A percentile compares a stretch with the other conserved stretches of the same genome.
These are phyloP conservation scores for Morpho deidamia DNA, from an alignment of 2,888 invertebrate species.

Conservation along the genomic window DNA sequence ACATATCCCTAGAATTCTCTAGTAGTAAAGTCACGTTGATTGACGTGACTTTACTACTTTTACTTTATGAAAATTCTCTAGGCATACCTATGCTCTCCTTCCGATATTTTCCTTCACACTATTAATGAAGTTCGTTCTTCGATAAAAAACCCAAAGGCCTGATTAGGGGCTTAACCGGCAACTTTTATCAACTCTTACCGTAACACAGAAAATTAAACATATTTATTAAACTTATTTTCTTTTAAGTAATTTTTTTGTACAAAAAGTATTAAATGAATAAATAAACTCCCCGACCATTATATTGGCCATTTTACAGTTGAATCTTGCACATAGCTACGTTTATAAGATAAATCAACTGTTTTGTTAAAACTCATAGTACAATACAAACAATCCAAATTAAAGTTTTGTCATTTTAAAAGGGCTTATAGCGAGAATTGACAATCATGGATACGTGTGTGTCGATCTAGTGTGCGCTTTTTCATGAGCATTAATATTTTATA, in stretches of 20 bases:
- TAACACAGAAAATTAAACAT: background rate
- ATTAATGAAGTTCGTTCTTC: too few relatives aligned
- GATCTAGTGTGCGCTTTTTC: background rate
- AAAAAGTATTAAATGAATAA: background rate
- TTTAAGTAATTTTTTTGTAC: too few relatives aligned
- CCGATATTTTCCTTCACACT: too few relatives aligned
- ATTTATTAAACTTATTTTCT: too few relatives aligned
- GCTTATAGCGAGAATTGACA: conserved; percentile 34
- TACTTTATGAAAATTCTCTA: too few relatives aligned
- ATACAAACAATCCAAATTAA: conserved; percentile 22
- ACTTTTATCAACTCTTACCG: background rate
- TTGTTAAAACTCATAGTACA: conserved; percentile 1
- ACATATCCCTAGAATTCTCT: too few relatives aligned
- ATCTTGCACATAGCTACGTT: background rate
- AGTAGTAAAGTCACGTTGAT: too few relatives aligned
- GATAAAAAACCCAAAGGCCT: too few relatives aligned
- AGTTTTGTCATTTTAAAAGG: conserved; percentile 26
- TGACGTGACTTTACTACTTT: too few relatives aligned
- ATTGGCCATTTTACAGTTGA: background rate
- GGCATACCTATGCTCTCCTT: too few relatives aligned
- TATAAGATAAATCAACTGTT: conserved; percentile 8
- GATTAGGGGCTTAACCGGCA: too few relatives aligned
- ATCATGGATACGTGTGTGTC: conserved; percentile 15
- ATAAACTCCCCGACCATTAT: background rate
- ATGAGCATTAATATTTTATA: background rate